phyloP scores from a whole-genome alignment of 2,888 invertebrate genomes.

The Geotrupes spiniger region DNA sequence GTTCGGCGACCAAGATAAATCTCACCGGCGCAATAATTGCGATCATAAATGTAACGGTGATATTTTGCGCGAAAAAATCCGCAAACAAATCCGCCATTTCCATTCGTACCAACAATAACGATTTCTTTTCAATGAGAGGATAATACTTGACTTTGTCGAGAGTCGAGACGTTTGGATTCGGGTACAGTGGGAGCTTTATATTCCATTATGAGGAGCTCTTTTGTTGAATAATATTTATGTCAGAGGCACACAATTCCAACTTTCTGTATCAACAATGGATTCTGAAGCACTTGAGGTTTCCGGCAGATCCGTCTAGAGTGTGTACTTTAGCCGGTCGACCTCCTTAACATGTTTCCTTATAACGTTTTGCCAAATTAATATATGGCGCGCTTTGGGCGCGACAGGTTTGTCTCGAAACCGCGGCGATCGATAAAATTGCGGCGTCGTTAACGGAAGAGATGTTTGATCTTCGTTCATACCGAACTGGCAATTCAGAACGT shows the following conservation, averaged over 20 bases:
- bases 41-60: too few relatives aligned
- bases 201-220: conserved; percentile 41
- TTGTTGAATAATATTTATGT: conserved; percentile 47
- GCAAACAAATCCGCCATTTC: conserved; percentile 16
- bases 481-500: too few relatives aligned
- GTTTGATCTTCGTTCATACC: too few relatives aligned
- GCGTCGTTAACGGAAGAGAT: too few relatives aligned
- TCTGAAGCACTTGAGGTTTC: conserved; percentile 37
- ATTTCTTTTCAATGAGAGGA: conserved; percentile 20
- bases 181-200: conserved; percentile 36
- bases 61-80: conserved; percentile 1
- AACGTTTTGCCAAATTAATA: conserved; percentile 29
- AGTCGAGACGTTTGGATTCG: conserved; percentile 24
- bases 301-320: conserved; percentile 32
- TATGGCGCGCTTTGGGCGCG: neutral
- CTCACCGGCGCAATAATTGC: too few relatives aligned
- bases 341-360: conserved; percentile 34
- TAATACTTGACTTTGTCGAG: conserved; percentile 28
- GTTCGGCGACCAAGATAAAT: too few relatives aligned
- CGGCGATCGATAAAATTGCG: too few relatives aligned
- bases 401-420: too few relatives aligned
- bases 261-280: conserved; percentile 45
- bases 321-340: conserved; percentile 28
- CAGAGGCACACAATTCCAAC: conserved; percentile 44
- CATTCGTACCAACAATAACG: conserved; percentile 20